A percentile compares a stretch with the other conserved stretches of the same genome.
Conservation (phyloP, 1,140 invertebrate species). For the Agrilus planipennis region DNA sequence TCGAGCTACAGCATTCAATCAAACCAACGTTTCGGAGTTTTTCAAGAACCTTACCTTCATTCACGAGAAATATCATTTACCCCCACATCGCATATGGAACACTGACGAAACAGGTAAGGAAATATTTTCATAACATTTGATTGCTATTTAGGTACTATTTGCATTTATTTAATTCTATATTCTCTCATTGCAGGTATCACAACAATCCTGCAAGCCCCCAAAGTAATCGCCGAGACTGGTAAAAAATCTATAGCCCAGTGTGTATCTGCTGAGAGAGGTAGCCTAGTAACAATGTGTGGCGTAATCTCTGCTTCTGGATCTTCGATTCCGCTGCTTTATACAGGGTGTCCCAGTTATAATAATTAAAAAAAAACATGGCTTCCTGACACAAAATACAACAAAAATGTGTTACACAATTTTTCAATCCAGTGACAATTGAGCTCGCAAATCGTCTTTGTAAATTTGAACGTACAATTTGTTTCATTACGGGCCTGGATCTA, state of each 20-base stretch:
- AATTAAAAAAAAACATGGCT: too few species aligned
- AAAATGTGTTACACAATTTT: too few species aligned
- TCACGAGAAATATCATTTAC: slow-evolving; percentile 22
- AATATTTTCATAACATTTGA: too few species aligned
- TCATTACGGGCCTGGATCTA: too few species aligned
- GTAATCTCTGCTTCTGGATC: slow-evolving; percentile 27
- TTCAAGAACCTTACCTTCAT: slow-evolving; percentile 19
- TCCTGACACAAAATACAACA: too few species aligned
- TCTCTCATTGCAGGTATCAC: too few species aligned
- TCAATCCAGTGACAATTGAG: too few species aligned
- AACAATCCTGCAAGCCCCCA: slow-evolving; percentile 33
- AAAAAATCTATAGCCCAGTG: slow-evolving; percentile 31
- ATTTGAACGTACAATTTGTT: too few species aligned
- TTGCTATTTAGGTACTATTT: too few species aligned
- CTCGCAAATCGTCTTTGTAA: too few species aligned
- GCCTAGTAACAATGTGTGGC: slow-evolving; percentile 23
- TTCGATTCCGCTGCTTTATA: slow-evolving; percentile 28
- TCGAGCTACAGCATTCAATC: slow-evolving; percentile 32
- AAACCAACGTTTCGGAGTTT: slow-evolving; percentile 26
- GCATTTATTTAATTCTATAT: too few species aligned
- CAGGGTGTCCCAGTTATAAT: too few species aligned
- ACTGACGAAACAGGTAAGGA: slow-evolving; percentile 35
- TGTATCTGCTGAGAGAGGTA: slow-evolving; percentile 31
- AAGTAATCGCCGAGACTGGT: slow-evolving; percentile 31
- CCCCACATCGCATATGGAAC: slow-evolving; percentile 30